Percentiles rank a stretch among this genome's conserved stretches.
These are phyloP conservation scores for Zaprionus obscuricornis DNA, from an alignment of 2,888 invertebrate genomes.

Conservation along the genomic window DNA sequence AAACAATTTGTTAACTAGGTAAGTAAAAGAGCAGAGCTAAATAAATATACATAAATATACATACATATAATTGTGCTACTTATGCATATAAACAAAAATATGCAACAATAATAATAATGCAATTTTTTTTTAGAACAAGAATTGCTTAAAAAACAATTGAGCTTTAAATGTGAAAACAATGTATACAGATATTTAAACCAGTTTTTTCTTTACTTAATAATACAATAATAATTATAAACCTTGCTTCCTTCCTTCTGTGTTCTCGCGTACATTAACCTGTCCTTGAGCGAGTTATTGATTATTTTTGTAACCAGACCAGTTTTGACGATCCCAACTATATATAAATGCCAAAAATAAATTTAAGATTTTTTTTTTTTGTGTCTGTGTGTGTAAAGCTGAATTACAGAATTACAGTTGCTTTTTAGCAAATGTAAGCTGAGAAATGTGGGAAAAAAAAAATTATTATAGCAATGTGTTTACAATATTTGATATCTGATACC, in stretches of 20 bases:
- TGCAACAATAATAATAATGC: too few relatives aligned
- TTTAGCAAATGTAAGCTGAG: too few relatives aligned
- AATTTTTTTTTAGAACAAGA: too few relatives aligned
- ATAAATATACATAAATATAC: constrained; percentile 4
- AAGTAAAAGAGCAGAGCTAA: constrained; percentile 34
- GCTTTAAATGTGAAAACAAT: constrained; percentile 1
- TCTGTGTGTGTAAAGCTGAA: constrained; percentile 14
- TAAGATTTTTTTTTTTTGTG: too few relatives aligned
- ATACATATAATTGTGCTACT: not conserved
- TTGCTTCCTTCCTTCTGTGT: constrained; percentile 7
- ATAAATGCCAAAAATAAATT: constrained; percentile 4
- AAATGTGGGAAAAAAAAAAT: too few relatives aligned
- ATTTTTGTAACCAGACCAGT: constrained; percentile 69
- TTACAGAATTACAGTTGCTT: constrained; percentile 20
- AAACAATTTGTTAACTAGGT: constrained; percentile 64
- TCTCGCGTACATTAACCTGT: constrained; percentile 22
- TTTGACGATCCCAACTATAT: constrained; percentile 14
- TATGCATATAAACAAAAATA: too few relatives aligned
- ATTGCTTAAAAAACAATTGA: constrained; percentile 14
- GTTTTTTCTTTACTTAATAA: constrained; percentile 24
- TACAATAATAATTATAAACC: too few relatives aligned
- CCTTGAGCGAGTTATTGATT: constrained; percentile 53
- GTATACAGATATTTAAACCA: constrained; percentile 38
- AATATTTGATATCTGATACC: constrained; percentile 26
- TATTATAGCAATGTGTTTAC: constrained; percentile 33